phyloP scores from a whole-genome alignment of 2,113 vertebrate species.

The Cryptoleucopteryx plumbea region DNA sequence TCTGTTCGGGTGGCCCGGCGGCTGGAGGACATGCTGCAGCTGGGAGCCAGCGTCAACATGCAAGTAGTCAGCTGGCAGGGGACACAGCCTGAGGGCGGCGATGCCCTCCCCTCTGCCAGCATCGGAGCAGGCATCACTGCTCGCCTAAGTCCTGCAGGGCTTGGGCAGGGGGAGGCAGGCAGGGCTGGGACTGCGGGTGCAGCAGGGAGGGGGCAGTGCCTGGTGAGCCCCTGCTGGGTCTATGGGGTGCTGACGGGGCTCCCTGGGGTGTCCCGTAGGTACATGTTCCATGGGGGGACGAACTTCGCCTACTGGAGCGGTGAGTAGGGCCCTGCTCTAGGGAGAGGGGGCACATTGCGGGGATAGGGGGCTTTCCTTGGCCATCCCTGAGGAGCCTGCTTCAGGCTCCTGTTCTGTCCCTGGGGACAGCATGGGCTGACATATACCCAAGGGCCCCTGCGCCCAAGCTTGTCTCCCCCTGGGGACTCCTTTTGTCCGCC shows the following conservation, averaged over 20 bases:
- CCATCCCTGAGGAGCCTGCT: neutral
- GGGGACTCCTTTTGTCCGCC: neutral
- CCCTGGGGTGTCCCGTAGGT: slow-evolving; percentile 74
- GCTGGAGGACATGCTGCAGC: slow-evolving; percentile 81
- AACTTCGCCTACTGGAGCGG: slow-evolving; percentile 98
- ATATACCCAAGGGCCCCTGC: neutral
- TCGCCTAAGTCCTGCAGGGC: neutral
- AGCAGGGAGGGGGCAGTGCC: neutral
- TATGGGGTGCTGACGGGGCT: neutral
- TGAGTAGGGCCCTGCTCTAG: slow-evolving; percentile 55
- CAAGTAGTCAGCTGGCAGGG: slow-evolving; percentile 48
- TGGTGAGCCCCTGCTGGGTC: neutral
- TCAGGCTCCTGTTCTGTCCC: neutral
- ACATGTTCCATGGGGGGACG: slow-evolving; percentile 98
- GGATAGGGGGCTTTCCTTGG: neutral
- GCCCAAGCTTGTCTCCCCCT: neutral
- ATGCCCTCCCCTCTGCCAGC: neutral
- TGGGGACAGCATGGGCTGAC: neutral
- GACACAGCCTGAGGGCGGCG: neutral
- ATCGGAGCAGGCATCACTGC: neutral
- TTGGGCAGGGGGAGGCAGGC: neutral
- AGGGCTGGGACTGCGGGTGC: neutral
- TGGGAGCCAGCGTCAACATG: slow-evolving; percentile 97
- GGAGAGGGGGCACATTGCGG: accelerated
- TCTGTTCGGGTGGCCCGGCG: slow-evolving; percentile 68